Conservation (phyloP, 2,797 vertebrate genomes). For the Channallabes apus region DNA sequence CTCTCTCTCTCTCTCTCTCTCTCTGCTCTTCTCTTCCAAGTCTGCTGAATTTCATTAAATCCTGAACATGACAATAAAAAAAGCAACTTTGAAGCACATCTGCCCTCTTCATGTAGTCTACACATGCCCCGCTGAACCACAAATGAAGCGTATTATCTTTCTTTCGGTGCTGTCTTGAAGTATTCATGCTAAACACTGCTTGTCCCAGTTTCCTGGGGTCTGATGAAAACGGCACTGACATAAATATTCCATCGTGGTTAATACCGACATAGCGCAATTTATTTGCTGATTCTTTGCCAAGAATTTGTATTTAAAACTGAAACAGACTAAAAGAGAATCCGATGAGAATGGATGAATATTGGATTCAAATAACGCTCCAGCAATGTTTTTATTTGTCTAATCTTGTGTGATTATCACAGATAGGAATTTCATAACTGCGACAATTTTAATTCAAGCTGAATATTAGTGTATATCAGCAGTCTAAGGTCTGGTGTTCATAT, state of each 20-base stretch:
- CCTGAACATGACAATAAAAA: conserved; percentile 14
- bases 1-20: conserved; percentile 3
- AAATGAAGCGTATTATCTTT: conserved; percentile 30
- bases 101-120: conserved; percentile 28
- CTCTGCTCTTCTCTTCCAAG: not conserved
- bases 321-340: conserved; percentile 22
- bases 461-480: not conserved
- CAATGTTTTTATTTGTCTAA: not conserved
- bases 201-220: conserved; percentile 24
- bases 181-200: conserved; percentile 31
- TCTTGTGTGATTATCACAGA: not conserved
- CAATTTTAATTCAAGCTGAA: not conserved
- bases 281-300: conserved; percentile 35
- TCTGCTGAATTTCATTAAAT: conserved; percentile 6
- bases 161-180: conserved; percentile 11
- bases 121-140: conserved; percentile 32
- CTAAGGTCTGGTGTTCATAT: not conserved
- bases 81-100: conserved; percentile 26
- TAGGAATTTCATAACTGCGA: not conserved
- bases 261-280: conserved; percentile 29
- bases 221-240: conserved; percentile 26
- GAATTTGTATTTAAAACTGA: conserved; percentile 9
- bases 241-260: conserved; percentile 36
- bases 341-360: conserved; percentile 25
- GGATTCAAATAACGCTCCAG: not conserved